These are phyloP conservation scores for Busseola fusca DNA, from an alignment of 2,888 invertebrate genomes.

Conservation along the genomic window DNA sequence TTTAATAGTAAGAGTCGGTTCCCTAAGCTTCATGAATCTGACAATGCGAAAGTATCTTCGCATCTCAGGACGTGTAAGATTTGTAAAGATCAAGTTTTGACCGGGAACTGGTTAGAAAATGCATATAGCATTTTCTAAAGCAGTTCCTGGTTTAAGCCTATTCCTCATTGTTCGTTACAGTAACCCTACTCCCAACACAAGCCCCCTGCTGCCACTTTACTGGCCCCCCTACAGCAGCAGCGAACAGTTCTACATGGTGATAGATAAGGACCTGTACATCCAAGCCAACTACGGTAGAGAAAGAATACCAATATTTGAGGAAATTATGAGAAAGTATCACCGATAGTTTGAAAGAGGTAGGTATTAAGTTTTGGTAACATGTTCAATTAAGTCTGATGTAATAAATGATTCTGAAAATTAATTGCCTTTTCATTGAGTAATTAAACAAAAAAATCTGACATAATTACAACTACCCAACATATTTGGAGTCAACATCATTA, in stretches of 20 bases:
- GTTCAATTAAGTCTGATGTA: neutral
- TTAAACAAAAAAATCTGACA: no score
- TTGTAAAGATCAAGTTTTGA: neutral
- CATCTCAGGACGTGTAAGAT: neutral
- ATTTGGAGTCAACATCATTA: no score
- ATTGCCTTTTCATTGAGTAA: neutral
- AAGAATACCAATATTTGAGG: conserved; percentile 69
- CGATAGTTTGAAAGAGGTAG: neutral
- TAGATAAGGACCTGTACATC: conserved; percentile 59
- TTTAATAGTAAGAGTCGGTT: neutral
- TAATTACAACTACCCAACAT: neutral
- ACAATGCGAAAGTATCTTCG: neutral
- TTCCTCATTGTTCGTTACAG: conserved; percentile 59
- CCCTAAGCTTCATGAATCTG: neutral
- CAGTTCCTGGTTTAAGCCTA: neutral
- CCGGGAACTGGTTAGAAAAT: neutral
- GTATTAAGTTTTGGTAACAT: neutral
- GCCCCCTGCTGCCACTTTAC: conserved; percentile 47
- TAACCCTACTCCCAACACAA: conserved; percentile 61
- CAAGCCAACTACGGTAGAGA: conserved; percentile 64
- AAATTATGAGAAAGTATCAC: conserved; percentile 65
- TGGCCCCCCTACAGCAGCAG: conserved; percentile 63
- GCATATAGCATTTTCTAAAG: no score
- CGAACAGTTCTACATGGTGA: conserved; percentile 48
- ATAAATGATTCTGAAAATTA: neutral